Percentiles rank a stretch among this genome's conserved stretches.
Conservation (phyloP, 2,113 vertebrate species). For the Carettochelys insculpta region DNA sequence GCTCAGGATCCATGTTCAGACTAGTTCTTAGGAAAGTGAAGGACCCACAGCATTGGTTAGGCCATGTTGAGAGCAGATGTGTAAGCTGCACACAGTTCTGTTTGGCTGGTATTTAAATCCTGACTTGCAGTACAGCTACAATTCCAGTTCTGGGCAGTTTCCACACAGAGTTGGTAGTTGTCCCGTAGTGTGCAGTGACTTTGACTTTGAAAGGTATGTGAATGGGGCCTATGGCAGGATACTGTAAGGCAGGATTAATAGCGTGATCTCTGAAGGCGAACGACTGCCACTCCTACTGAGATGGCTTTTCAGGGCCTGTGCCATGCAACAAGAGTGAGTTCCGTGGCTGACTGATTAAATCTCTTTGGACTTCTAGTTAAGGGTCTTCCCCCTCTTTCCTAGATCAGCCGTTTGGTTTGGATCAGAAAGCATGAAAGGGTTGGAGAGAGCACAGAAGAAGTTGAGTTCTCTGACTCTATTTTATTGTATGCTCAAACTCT, state of each 20-base stretch:
- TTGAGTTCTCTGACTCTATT: not conserved
- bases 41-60: not conserved
- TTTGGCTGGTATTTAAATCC: not conserved
- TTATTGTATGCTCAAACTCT: not conserved
- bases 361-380: not conserved
- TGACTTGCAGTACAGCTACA: not conserved
- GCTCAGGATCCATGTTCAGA: not conserved
- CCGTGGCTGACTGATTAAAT: not conserved
- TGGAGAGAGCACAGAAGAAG: not conserved
- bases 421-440: not conserved
- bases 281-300: not conserved
- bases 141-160: not conserved
- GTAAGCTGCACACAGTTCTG: not conserved
- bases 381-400: not conserved
- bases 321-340: fast-evolving
- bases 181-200: fast-evolving
- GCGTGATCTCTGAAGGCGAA: not conserved
- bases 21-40: not conserved
- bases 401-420: not conserved
- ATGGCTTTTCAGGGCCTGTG: not conserved
- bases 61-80: not conserved
- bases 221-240: fast-evolving
- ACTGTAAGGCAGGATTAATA: not conserved
- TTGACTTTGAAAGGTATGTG: not conserved
- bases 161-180: not conserved